Conservation (phyloP, 1,140 invertebrate genomes). For the Teleogryllus occipitalis region DNA sequence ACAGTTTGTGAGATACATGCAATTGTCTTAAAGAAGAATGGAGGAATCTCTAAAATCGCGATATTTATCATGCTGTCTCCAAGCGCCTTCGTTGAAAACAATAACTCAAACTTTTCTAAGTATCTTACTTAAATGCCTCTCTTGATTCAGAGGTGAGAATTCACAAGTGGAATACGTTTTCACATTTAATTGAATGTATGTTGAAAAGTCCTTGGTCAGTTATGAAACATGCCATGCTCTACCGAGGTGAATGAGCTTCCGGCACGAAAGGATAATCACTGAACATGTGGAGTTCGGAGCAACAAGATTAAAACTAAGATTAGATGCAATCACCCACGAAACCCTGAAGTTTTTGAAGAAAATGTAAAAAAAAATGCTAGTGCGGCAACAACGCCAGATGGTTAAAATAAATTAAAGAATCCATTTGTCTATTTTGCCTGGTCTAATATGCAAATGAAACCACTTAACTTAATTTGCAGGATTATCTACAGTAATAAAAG, state of each 20-base stretch:
- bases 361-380: neutral
- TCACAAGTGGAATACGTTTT: no score
- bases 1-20: no score
- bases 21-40: no score
- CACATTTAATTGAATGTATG: neutral
- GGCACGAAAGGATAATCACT: neutral
- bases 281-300: neutral
- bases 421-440: neutral
- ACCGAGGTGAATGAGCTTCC: neutral
- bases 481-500: neutral
- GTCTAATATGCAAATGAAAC: neutral
- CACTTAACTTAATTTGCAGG: neutral
- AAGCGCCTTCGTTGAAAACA: no score
- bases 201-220: neutral
- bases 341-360: neutral
- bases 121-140: no score
- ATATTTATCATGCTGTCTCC: no score
- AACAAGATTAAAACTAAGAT: neutral
- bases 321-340: neutral
- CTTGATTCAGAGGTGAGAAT: no score
- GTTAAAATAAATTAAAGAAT: neutral
- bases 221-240: neutral
- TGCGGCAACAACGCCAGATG: neutral
- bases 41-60: no score
- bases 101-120: no score